Conservation (phyloP, 2,888 invertebrate genomes). For the Sphecodes monilicornis region DNA sequence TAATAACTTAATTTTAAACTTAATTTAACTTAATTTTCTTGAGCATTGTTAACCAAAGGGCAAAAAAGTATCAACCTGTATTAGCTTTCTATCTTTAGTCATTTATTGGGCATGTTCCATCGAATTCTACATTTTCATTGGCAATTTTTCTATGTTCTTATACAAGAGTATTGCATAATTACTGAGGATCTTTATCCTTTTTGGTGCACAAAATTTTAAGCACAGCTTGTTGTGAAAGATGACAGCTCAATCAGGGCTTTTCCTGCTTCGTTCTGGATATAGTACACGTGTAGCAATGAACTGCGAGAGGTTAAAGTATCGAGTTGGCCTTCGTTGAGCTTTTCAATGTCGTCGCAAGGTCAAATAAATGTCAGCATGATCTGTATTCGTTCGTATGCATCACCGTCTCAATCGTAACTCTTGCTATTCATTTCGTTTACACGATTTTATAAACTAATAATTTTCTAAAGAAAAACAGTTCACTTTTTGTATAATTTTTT, state of each 20-base stretch:
- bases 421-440: neutral
- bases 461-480: neutral
- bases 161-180: no score
- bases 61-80: no score
- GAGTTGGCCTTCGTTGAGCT: slow-evolving; percentile 40
- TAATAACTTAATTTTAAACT: no score
- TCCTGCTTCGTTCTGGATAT: neutral
- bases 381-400: neutral
- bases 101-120: neutral
- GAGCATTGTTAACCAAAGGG: no score
- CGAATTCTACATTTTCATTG: neutral
- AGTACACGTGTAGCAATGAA: slow-evolving; percentile 14
- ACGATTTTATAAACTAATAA: neutral
- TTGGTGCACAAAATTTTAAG: neutral
- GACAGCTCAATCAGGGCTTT: neutral
- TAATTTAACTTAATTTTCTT: no score
- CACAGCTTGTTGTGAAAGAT: neutral
- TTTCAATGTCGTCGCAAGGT: neutral
- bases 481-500: neutral
- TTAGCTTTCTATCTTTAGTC: no score
- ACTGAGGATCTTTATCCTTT: neutral
- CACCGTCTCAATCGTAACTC: neutral
- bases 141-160: neutral
- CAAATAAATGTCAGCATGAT: neutral
- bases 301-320: neutral